Conservation (phyloP, 1,140 invertebrate species). For the Anoplophora glabripennis region DNA sequence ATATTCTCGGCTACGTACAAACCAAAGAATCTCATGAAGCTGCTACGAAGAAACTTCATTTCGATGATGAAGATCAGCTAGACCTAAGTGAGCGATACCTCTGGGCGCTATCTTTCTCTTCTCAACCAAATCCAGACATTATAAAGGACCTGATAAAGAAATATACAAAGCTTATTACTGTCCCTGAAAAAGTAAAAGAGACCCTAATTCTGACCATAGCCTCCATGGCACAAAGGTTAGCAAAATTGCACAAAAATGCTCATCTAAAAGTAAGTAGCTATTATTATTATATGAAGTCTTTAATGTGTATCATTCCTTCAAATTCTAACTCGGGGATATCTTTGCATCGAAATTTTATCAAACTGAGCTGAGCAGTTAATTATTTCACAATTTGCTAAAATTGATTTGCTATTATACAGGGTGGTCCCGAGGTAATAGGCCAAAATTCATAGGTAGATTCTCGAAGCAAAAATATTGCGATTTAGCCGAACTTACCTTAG, state of each 20-base stretch:
- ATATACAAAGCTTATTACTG: conserved; percentile 51
- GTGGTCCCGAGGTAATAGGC: too few species aligned
- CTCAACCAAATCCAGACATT: conserved; percentile 58
- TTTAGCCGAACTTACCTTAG: too few species aligned
- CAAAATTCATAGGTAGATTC: too few species aligned
- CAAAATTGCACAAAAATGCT: conserved; percentile 29
- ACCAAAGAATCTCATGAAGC: conserved; percentile 65
- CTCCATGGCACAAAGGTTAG: conserved; percentile 57
- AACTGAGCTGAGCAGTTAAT: too few species aligned
- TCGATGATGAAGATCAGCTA: conserved; percentile 55
- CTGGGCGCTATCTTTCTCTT: conserved; percentile 65
- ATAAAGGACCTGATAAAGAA: conserved; percentile 57
- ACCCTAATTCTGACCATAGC: conserved; percentile 63
- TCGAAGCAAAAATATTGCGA: too few species aligned
- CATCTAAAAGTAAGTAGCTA: too few species aligned
- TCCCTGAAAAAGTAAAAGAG: conserved; percentile 60
- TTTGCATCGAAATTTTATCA: too few species aligned
- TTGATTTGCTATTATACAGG: too few species aligned
- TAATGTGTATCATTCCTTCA: too few species aligned
- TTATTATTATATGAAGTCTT: too few species aligned
- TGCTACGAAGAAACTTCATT: conserved; percentile 62
- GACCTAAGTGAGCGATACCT: conserved; percentile 70
- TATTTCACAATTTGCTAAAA: too few species aligned
- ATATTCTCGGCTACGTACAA: conserved; percentile 68
- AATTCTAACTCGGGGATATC: too few species aligned